Percentiles rank a stretch among this genome's conserved stretches.
These are phyloP conservation scores for Solen grandis DNA, from an alignment of 1,140 invertebrate species.

Conservation along the genomic window DNA sequence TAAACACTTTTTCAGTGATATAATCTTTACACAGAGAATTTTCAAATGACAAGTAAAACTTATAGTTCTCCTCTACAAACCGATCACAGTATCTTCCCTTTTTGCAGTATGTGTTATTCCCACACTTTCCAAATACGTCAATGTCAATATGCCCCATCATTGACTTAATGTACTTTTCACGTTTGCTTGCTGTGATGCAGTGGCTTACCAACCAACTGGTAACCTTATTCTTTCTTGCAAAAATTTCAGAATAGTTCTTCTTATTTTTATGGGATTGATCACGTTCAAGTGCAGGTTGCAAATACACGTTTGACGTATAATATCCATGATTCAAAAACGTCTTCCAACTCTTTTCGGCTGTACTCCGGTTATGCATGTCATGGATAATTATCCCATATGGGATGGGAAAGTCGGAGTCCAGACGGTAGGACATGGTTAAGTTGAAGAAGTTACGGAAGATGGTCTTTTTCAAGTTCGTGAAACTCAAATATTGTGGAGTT, in stretches of 20 bases:
- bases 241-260: slow-evolving; percentile 22
- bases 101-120: not conserved
- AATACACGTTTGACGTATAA: no score
- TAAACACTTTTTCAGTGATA: slow-evolving; percentile 97
- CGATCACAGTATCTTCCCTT: not conserved
- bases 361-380: not conserved
- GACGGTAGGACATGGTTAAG: slow-evolving; percentile 89
- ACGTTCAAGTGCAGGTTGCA: not conserved
- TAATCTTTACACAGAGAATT: no score
- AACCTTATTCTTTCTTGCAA: slow-evolving; percentile 5
- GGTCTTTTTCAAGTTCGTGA: slow-evolving; percentile 69
- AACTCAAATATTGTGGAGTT: slow-evolving; percentile 19
- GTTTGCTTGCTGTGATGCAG: slow-evolving; percentile 1
- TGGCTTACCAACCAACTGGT: slow-evolving; percentile 12
- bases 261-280: not conserved
- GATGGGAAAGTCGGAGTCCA: slow-evolving; percentile 86
- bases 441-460: slow-evolving; percentile 84
- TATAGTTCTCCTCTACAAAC: slow-evolving; percentile 35
- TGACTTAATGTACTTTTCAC: not conserved
- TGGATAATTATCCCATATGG: slow-evolving; percentile 83
- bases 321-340: no score
- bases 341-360: no score
- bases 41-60: no score
- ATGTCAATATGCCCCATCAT: not conserved
- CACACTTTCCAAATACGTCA: slow-evolving; percentile 22